Percentiles rank a stretch among this genome's conserved stretches.
Evolutionary conservation across 1,140 invertebrate genomes (phyloP).

Genomic region (Neodiprion fabricii): DNA sequence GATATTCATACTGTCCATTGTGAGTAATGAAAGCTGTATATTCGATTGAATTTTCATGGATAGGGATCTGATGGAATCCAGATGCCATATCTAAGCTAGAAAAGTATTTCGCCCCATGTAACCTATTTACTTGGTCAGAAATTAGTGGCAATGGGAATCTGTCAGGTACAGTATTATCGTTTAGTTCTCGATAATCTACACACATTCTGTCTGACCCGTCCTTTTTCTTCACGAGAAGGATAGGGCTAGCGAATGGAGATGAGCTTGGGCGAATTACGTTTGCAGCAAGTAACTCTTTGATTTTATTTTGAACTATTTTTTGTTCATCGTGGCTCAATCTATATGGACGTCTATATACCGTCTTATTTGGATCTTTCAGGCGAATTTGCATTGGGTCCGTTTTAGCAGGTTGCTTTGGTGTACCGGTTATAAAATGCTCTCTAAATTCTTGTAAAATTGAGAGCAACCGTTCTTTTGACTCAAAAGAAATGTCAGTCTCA

Average conservation of each 20-base stretch:
- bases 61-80: slow-evolving; percentile 59
- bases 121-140: background rate
- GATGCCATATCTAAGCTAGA: slow-evolving; percentile 50
- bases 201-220: slow-evolving; percentile 52
- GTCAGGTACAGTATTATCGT: slow-evolving; percentile 38
- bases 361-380: no score
- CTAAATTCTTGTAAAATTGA: no score
- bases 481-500: no score
- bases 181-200: slow-evolving; percentile 53
- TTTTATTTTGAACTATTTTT: background rate
- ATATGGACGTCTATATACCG: no score
- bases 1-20: slow-evolving; percentile 35
- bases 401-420: no score
- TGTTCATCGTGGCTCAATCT: no score
- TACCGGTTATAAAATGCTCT: no score
- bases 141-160: no score
- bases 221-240: slow-evolving; percentile 32
- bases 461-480: no score
- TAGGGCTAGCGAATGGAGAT: slow-evolving; percentile 36
- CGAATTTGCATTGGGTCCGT: no score
- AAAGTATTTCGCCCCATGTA: slow-evolving; percentile 45
- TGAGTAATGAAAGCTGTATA: slow-evolving; percentile 57
- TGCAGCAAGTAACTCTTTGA: background rate
- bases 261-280: slow-evolving; percentile 27
- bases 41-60: slow-evolving; percentile 46